Conservation (phyloP, 2,113 vertebrate genomes). For the Grus americana region DNA sequence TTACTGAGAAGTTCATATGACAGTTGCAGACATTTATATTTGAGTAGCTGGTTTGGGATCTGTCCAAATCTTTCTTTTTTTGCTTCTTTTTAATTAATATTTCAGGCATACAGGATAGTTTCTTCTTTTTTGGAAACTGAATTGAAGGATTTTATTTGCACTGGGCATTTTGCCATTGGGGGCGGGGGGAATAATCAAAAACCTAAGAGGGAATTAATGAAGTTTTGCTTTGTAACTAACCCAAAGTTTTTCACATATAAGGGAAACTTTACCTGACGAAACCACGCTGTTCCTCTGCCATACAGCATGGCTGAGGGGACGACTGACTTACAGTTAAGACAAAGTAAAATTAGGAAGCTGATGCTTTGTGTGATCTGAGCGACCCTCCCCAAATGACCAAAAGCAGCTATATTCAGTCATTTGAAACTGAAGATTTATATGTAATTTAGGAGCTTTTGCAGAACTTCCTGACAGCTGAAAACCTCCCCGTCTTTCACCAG, state of each 20-base stretch:
- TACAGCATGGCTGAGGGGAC: not conserved
- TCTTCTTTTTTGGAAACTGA: constrained; percentile 1
- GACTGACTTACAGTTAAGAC: not conserved
- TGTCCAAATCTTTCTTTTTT: constrained; percentile 42
- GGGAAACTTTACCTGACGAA: not conserved
- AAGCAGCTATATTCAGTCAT: not conserved
- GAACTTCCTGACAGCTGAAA: not conserved
- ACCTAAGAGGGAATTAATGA: not conserved
- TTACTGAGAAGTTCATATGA: constrained; percentile 31
- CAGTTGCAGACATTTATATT: constrained; percentile 50
- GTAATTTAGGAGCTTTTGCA: not conserved
- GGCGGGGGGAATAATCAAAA: not conserved
- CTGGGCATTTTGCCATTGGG: constrained; percentile 17
- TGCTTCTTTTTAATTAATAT: constrained; percentile 44
- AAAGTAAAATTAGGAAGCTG: not conserved
- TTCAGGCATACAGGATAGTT: constrained; percentile 5
- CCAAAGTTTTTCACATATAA: not conserved
- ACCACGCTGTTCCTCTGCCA: not conserved
- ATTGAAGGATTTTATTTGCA: constrained; percentile 25
- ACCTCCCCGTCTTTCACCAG: not conserved
- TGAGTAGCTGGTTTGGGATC: constrained; percentile 52
- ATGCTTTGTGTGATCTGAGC: not conserved
- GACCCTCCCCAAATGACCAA: not conserved
- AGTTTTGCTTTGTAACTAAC: not conserved
- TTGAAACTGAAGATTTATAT: not conserved